phyloP scores from a whole-genome alignment of 1,140 invertebrate genomes.

The Planococcus citri region DNA sequence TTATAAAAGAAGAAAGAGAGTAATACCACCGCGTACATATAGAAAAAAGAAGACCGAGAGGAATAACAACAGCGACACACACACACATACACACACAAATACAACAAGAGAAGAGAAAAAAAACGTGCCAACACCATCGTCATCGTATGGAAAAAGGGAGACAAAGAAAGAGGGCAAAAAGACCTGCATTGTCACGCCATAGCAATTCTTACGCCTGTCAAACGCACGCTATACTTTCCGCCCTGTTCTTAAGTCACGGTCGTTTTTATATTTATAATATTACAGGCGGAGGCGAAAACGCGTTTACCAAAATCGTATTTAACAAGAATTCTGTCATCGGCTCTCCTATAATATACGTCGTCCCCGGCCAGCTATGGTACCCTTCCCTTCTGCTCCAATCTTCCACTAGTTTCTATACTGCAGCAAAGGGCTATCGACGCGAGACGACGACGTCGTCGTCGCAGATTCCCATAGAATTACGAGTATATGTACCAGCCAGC shows the following conservation, averaged over 20 bases:
- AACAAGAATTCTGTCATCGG: constrained; percentile 17
- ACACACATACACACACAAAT: no score
- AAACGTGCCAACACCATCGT: not conserved
- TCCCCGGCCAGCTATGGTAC: not conserved
- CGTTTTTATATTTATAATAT: constrained; percentile 17
- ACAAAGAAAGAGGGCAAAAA: not conserved
- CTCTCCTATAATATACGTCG: not conserved
- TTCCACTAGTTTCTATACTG: no score
- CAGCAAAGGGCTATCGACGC: no score
- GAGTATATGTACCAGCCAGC: no score
- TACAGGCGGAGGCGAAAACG: not conserved
- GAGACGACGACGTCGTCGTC: no score
- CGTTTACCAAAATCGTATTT: not conserved
- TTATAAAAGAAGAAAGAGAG: not conserved
- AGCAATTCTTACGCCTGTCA: constrained; percentile 18
- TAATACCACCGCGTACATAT: not conserved
- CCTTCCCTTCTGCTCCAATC: no score
- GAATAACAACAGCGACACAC: not conserved
- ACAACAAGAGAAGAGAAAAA: not conserved
- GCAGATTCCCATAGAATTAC: no score
- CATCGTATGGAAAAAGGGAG: not conserved
- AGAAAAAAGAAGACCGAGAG: not conserved
- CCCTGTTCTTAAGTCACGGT: constrained; percentile 11
- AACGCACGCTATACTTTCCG: constrained; percentile 10
- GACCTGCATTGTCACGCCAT: constrained; percentile 16